These are phyloP conservation scores for Thalassaphorura encarpata DNA, from an alignment of 1,140 invertebrate genomes.

Conservation along the genomic window DNA sequence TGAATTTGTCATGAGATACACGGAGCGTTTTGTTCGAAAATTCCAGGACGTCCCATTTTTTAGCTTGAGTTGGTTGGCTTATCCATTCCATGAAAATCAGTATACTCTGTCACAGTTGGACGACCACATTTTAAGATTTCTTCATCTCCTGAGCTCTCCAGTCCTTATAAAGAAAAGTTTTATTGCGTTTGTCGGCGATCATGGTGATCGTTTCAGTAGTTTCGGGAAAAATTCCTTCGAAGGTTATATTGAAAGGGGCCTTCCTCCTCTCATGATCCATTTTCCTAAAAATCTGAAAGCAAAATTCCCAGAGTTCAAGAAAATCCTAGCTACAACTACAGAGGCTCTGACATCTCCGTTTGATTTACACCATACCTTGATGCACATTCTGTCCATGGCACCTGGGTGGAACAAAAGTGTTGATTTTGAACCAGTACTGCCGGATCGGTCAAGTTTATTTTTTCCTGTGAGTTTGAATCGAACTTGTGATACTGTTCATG, in stretches of 20 bases:
- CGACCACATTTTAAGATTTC: slow-evolving; percentile 1
- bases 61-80: not conserved
- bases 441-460: slow-evolving; percentile 13
- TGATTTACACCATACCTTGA: slow-evolving; percentile 10
- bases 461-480: not conserved
- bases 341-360: slow-evolving; percentile 3
- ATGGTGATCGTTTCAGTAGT: slow-evolving; percentile 10
- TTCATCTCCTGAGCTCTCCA: not conserved
- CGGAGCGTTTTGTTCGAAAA: not conserved
- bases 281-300: not conserved
- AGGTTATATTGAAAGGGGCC: slow-evolving; percentile 10
- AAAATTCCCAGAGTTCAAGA: not conserved
- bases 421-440: not conserved
- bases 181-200: slow-evolving; percentile 9
- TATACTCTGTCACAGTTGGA: slow-evolving; percentile 4
- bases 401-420: not conserved
- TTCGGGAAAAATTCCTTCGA: not conserved
- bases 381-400: not conserved
- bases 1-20: slow-evolving; percentile 6
- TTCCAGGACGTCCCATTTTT: slow-evolving; percentile 5
- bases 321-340: too few relatives aligned
- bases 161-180: slow-evolving; percentile 4
- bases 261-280: slow-evolving; percentile 9
- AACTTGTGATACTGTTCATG: not conserved
- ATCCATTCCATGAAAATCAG: slow-evolving; percentile 6